Evolutionary conservation across 2,888 invertebrate genomes (phyloP).

Genomic region (Archips xylosteana): DNA sequence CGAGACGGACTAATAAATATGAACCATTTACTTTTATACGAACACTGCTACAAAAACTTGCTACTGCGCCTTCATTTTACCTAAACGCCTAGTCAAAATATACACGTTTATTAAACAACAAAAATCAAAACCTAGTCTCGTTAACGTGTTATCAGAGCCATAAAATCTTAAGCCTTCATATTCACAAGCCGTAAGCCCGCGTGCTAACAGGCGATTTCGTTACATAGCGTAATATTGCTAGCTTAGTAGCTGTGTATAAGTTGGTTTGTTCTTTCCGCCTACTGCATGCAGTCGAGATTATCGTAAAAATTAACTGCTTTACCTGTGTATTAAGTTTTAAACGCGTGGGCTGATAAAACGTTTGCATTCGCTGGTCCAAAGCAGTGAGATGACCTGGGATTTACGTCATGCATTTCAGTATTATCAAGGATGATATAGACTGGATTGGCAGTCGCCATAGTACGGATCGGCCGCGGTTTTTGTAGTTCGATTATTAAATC

Average conservation of each 20-base stretch:
- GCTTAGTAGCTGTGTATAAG: constrained; percentile 47
- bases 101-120: constrained; percentile 4
- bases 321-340: constrained; percentile 56
- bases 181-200: constrained; percentile 53
- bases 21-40: background rate
- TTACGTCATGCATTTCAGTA: background rate
- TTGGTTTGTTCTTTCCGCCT: constrained; percentile 59
- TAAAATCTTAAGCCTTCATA: constrained; percentile 53
- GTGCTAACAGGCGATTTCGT: constrained; percentile 63
- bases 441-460: too few species aligned
- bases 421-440: too few species aligned
- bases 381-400: background rate
- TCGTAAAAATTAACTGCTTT: constrained; percentile 72
- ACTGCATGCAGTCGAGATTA: constrained; percentile 68
- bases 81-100: background rate
- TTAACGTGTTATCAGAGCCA: constrained; percentile 27
- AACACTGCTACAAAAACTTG: background rate
- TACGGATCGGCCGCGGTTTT: too few species aligned
- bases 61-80: background rate
- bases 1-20: too few species aligned
- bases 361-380: background rate
- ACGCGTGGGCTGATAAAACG: constrained; percentile 15
- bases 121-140: constrained; percentile 32
- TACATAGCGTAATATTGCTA: constrained; percentile 56
- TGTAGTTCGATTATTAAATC: too few species aligned